phyloP scores from a whole-genome alignment of 2,797 vertebrate species.

The Labroides dimidiatus region DNA sequence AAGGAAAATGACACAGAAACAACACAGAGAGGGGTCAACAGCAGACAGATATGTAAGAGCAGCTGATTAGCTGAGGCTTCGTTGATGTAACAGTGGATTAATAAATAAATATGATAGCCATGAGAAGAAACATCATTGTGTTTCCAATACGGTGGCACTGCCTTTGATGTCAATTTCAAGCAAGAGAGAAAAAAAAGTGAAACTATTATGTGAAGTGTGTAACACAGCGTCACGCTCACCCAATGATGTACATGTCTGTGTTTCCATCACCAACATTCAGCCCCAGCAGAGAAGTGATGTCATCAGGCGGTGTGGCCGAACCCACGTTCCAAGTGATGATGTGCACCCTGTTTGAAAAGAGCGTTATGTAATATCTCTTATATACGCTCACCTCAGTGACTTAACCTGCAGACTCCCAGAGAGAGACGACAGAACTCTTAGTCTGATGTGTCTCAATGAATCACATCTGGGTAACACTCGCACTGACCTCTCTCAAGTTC shows the following conservation, averaged over 20 bases:
- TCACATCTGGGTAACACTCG: not conserved
- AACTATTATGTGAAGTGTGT: constrained; percentile 3
- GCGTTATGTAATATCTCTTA: constrained; percentile 32
- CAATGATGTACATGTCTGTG: constrained; percentile 95
- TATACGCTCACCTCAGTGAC: constrained; percentile 9
- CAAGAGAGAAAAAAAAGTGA: constrained; percentile 8
- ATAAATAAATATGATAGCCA: not conserved
- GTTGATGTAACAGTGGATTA: constrained; percentile 15
- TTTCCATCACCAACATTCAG: constrained; percentile 90
- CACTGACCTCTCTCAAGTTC: not conserved
- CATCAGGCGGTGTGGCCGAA: constrained; percentile 91
- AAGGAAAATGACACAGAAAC: constrained; percentile 62
- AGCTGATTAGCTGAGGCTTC: constrained; percentile 24
- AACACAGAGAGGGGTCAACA: constrained; percentile 44
- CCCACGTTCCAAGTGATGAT: constrained; percentile 98
- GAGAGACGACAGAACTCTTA: constrained; percentile 1
- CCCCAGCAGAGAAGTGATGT: constrained; percentile 92
- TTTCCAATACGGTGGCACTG: constrained; percentile 8
- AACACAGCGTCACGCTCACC: constrained; percentile 84
- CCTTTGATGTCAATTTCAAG: not conserved
- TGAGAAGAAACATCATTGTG: not conserved
- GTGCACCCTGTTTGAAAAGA: constrained; percentile 86
- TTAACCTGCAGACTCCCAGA: not conserved
- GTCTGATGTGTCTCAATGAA: not conserved
- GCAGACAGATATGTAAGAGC: constrained; percentile 25